These are phyloP conservation scores for Chiroxiphia lanceolata DNA, from an alignment of 2,797 vertebrate genomes.

Conservation along the genomic window DNA sequence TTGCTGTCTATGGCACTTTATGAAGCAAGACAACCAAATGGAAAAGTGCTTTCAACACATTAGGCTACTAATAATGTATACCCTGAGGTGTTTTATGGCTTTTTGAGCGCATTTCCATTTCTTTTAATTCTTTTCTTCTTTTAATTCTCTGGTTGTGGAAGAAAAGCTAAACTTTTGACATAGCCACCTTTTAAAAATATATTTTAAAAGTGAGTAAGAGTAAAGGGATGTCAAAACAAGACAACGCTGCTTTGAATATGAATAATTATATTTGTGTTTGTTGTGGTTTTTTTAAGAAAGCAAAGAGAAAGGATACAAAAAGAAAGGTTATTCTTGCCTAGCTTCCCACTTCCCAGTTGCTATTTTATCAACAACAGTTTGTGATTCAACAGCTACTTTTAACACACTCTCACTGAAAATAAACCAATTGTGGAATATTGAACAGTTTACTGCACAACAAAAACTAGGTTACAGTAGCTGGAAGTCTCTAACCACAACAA, in stretches of 20 bases:
- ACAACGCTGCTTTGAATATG: neutral
- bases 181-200: neutral
- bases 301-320: neutral
- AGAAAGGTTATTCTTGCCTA: neutral
- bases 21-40: constrained; percentile 33
- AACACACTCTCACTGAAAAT: neutral
- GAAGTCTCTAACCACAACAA: constrained; percentile 3
- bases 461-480: neutral
- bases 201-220: neutral
- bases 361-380: neutral
- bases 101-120: neutral
- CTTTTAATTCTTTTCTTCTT: neutral
- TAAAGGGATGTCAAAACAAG: neutral
- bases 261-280: neutral
- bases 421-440: constrained; percentile 8
- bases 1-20: neutral
- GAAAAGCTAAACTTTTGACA: neutral
- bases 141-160: neutral
- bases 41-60: constrained; percentile 29
- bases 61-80: constrained; percentile 12
- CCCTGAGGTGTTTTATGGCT: neutral
- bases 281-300: neutral
- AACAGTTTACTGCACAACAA: constrained; percentile 16
- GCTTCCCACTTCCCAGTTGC: neutral
- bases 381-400: neutral